Evolutionary conservation across 2,797 vertebrate species (phyloP).

Genomic region (Discoglossus pictus): DNA sequence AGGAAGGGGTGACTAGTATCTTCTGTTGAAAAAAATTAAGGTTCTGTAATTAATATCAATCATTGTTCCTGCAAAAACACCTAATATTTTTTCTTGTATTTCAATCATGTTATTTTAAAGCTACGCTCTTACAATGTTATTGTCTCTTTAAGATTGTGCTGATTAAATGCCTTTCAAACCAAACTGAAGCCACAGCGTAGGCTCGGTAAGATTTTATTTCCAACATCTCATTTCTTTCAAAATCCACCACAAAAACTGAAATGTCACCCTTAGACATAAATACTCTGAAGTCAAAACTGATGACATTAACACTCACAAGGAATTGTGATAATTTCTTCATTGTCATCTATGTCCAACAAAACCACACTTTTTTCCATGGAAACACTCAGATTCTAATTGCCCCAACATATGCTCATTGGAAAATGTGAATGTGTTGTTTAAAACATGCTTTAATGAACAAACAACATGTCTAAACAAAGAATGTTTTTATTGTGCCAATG

Average conservation of each 20-base stretch:
- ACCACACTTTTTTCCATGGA: constrained; percentile 39
- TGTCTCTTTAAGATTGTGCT: too few species aligned
- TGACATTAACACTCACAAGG: constrained; percentile 27
- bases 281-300: neutral
- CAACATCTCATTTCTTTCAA: too few species aligned
- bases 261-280: constrained; percentile 11
- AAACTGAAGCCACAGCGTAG: constrained; percentile 4
- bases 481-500: constrained; percentile 8
- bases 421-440: constrained; percentile 27
- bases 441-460: constrained; percentile 30
- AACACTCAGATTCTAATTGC: constrained; percentile 28
- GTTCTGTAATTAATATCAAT: too few species aligned
- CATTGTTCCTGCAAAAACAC: too few species aligned
- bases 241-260: constrained; percentile 11
- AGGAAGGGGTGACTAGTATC: too few species aligned
- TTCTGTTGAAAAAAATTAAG: too few species aligned
- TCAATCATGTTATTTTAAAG: too few species aligned
- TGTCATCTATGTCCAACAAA: constrained; percentile 27
- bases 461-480: constrained; percentile 31
- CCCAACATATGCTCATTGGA: constrained; percentile 38
- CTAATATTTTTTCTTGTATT: too few species aligned
- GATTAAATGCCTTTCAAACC: too few species aligned
- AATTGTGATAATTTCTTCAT: constrained; percentile 31
- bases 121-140: too few species aligned
- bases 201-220: too few species aligned